Conservation (phyloP, 2,797 vertebrate genomes). For the Myotis vivesi region DNA sequence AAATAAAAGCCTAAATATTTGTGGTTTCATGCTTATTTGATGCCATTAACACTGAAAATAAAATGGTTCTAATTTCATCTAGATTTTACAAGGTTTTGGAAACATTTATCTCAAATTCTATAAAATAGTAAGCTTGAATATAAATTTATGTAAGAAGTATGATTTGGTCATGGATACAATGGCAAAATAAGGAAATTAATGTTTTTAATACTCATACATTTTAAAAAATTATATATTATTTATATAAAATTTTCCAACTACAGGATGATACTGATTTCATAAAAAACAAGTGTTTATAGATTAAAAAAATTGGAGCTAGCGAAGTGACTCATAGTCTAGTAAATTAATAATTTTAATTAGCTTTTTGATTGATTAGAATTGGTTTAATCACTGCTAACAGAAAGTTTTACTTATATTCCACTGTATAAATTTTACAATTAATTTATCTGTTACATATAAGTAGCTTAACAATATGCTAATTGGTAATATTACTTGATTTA, state of each 20-base stretch:
- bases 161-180: neutral
- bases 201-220: neutral
- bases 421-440: slow-evolving; percentile 4
- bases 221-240: neutral
- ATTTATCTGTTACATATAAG: neutral
- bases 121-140: neutral
- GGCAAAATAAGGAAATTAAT: neutral
- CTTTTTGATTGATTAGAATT: neutral
- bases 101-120: neutral
- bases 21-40: neutral
- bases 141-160: neutral
- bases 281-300: neutral
- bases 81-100: neutral
- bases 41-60: neutral
- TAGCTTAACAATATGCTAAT: neutral
- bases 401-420: neutral
- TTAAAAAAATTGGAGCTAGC: neutral
- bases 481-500: neutral
- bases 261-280: neutral
- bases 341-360: neutral
- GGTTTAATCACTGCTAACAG: neutral
- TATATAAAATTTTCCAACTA: neutral
- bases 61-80: neutral
- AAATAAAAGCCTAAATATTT: neutral
- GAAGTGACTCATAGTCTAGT: neutral